phyloP scores from a whole-genome alignment of 2,888 invertebrate genomes.

The Lordiphosa fenestrarum region DNA sequence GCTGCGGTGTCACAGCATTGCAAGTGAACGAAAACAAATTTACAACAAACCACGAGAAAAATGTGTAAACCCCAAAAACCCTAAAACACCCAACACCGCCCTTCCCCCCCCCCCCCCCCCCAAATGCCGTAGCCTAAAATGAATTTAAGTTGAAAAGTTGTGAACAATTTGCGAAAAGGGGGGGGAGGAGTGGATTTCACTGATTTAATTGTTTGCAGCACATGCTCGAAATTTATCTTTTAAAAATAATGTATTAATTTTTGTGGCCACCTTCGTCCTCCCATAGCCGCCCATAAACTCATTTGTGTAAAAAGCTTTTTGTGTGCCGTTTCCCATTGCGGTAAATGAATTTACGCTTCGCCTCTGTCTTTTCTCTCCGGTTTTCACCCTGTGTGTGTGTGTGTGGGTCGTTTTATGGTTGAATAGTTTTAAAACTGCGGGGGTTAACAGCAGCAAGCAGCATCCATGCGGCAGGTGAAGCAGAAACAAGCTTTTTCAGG shows the following conservation, averaged over 20 bases:
- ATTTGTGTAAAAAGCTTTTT: conserved; percentile 71
- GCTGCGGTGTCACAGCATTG: conserved; percentile 66
- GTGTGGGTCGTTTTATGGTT: conserved; percentile 59
- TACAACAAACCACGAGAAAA: conserved; percentile 71
- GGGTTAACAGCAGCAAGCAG: conserved; percentile 37
- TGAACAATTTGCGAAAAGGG: conserved; percentile 56
- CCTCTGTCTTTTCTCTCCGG: conserved; percentile 22
- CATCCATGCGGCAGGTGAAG: conserved; percentile 31
- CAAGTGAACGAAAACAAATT: conserved; percentile 73
- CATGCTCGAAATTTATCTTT: conserved; percentile 66
- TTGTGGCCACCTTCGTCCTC: conserved; percentile 44
- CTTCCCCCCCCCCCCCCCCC: background rate
- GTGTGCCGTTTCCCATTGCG: conserved; percentile 41
- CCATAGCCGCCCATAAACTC: conserved; percentile 51
- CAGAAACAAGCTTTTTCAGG: conserved; percentile 29
- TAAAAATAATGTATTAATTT: conserved; percentile 73
- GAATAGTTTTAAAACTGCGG: conserved; percentile 62
- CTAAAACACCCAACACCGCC: background rate
- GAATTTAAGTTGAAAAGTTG: conserved; percentile 74
- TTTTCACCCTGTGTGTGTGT: conserved; percentile 4
- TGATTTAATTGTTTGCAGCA: conserved; percentile 65
- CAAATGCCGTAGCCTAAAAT: conserved; percentile 49
- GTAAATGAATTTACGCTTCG: conserved; percentile 70
- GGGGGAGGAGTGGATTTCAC: conserved; percentile 63
- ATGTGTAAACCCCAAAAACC: conserved; percentile 42